phyloP scores from a whole-genome alignment of 2,888 invertebrate genomes.

The Entomobrya proxima region DNA sequence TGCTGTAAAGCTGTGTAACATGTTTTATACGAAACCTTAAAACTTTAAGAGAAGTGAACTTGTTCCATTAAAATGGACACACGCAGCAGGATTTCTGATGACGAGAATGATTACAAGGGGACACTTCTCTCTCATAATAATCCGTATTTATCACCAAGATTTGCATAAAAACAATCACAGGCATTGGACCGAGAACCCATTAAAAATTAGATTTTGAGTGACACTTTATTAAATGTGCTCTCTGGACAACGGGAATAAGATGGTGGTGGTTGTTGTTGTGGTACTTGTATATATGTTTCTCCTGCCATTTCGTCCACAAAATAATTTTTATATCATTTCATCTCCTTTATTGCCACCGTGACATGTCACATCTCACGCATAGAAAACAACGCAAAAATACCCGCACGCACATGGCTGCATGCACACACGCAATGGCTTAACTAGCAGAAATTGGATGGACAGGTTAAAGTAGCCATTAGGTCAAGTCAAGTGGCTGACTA shows the following conservation, averaged over 20 bases:
- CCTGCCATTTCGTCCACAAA: neutral
- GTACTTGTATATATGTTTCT: too few relatives aligned
- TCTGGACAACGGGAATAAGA: neutral
- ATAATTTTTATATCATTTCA: neutral
- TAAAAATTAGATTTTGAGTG: neutral
- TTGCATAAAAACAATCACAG: conserved; percentile 12
- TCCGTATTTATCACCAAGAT: neutral
- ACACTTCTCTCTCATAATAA: neutral
- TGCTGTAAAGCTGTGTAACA: too few relatives aligned
- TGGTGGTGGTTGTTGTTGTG: too few relatives aligned
- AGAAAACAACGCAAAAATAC: neutral
- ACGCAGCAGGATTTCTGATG: neutral
- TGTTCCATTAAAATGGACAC: neutral
- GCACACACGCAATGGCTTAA: neutral
- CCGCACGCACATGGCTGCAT: too few relatives aligned
- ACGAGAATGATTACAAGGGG: neutral
- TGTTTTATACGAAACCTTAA: neutral
- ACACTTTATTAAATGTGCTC: neutral
- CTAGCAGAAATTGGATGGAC: neutral
- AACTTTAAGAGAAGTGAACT: neutral
- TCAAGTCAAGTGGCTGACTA: conserved; percentile 1
- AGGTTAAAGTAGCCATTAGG: conserved; percentile 23
- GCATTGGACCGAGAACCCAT: neutral
- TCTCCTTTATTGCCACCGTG: neutral
- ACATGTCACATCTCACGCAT: conserved; percentile 14